These are phyloP conservation scores for Phodopus roborovskii DNA, from an alignment of 2,113 vertebrate genomes.

Conservation along the genomic window DNA sequence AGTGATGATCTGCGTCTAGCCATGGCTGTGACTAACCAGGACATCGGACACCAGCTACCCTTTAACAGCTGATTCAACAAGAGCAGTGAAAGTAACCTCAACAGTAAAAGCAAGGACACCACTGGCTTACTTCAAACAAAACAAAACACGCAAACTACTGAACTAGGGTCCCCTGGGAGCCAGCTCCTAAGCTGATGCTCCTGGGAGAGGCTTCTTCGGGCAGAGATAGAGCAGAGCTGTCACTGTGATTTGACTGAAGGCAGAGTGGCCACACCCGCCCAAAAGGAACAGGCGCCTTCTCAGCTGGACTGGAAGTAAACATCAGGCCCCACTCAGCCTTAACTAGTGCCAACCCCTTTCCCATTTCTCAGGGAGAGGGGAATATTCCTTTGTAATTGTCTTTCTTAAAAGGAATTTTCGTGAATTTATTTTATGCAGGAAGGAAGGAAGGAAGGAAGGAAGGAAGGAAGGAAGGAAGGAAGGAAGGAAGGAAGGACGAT, in stretches of 20 bases:
- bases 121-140: neutral
- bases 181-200: too few species aligned
- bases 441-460: neutral
- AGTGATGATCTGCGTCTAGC: fast-evolving
- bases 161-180: neutral
- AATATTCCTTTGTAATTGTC: neutral
- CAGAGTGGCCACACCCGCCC: neutral
- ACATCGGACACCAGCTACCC: neutral
- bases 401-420: constrained; percentile 22
- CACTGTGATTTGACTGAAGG: fast-evolving
- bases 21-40: neutral
- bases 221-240: neutral
- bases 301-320: too few species aligned
- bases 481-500: neutral
- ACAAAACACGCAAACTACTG: neutral
- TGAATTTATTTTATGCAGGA: neutral
- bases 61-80: neutral
- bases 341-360: neutral
- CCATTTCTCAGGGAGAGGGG: neutral
- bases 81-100: neutral
- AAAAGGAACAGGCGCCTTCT: neutral
- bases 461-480: neutral
- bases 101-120: neutral
- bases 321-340: fast-evolving
- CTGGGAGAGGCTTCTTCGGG: fast-evolving